Evolutionary conservation across 2,797 vertebrate genomes (phyloP), one percentile per base, ranked within the genome.

Genomic region (Sebastes trivittatus): DNA sequence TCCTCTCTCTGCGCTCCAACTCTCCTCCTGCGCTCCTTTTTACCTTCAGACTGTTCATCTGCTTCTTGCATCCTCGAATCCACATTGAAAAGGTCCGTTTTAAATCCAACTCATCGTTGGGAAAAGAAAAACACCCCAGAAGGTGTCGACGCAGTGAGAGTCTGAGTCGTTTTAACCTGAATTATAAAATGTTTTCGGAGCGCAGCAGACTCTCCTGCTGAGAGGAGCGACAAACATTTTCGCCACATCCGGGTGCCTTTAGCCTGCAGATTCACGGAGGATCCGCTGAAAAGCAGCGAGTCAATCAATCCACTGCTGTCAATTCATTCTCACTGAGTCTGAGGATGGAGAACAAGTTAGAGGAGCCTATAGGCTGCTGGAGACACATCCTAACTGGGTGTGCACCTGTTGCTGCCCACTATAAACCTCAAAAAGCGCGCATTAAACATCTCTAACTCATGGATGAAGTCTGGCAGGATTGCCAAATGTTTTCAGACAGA

Each of bases 211-310:
- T 88, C 86, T 38, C 36, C 36, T 38, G 36, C 13, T 79, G 88
- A 85, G 92, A 95, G 94, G 92, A 95, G 89, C 94, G 92, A 94
- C 93, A 89, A 95, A 95, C 95, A 95, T 93, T 84, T 87, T 94
- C 94, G 92, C 95, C 96, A 97, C 97, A 98, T 98, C 97, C 96
- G 97, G 97, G 97, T 96, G 95, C 93, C 93, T 95, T 2, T 38
- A 38, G 95, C 90, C 92, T 87, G 89, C 86, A 88, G 93, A 89
- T 85, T 75, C 82, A 80, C 89, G 68, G 89, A 74, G 87, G 69
- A 82, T 79, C 72, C 61, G 81, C 88, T 67, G 82, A 87, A 87
- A 80, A 84, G 80, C 80, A 22, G 72, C 84, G 36, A 38, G 36
- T 38, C 36, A 78, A 84, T 81, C 87, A 89, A 55, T 75, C 87